These are phyloP conservation scores for Hippolais icterina DNA, from an alignment of 2,113 vertebrate species.

Conservation along the genomic window DNA sequence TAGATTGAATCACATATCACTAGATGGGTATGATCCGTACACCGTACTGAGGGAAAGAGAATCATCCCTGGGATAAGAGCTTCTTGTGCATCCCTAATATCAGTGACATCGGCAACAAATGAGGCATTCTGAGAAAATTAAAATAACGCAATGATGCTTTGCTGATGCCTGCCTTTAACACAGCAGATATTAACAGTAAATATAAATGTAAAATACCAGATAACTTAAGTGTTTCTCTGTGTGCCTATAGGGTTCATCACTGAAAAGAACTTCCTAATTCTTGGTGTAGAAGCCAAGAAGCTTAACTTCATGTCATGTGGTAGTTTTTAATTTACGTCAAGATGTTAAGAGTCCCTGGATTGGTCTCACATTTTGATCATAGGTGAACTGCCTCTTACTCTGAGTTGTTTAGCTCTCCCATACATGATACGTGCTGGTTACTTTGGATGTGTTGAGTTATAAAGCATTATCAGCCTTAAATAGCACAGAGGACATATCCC, in stretches of 20 bases:
- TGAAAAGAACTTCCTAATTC: not conserved
- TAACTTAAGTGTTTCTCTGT: not conserved
- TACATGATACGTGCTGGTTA: not conserved
- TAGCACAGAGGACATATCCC: not conserved
- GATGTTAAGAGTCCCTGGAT: not conserved
- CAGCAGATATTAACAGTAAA: not conserved
- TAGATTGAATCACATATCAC: not conserved
- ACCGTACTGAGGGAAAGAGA: not conserved
- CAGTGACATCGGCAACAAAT: not conserved
- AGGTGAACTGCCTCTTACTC: not conserved
- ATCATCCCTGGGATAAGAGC: not conserved
- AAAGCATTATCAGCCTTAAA: slow-evolving; percentile 16
- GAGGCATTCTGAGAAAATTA: not conserved
- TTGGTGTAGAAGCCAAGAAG: not conserved
- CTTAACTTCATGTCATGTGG: not conserved
- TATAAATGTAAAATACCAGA: not conserved
- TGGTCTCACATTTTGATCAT: not conserved
- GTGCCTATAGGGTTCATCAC: not conserved
- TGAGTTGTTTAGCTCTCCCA: not conserved
- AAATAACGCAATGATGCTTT: not conserved
- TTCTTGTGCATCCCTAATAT: not conserved
- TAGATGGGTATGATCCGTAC: not conserved
- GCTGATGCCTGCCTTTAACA: not conserved
- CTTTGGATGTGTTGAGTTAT: not conserved
- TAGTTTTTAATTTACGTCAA: not conserved